phyloP scores from a whole-genome alignment of 23 tunicate species.

The Styela clava region DNA sequence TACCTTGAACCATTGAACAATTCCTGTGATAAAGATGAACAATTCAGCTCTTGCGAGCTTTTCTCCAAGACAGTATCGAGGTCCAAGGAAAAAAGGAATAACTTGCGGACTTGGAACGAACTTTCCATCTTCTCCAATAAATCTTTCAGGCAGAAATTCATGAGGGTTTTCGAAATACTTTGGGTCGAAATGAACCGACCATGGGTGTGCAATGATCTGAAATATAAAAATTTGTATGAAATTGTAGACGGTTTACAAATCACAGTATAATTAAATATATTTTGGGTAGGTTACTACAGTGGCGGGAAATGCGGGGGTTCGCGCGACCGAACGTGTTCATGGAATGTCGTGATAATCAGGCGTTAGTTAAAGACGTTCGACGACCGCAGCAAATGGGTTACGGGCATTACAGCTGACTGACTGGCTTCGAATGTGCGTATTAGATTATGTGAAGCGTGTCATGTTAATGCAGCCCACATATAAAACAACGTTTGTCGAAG shows the following conservation, averaged over 20 bases:
- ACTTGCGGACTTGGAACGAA: slow-evolving; percentile 13
- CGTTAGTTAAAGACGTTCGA: too few relatives aligned
- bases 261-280: not conserved
- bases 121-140: slow-evolving; percentile 7
- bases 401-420: too few relatives aligned
- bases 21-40: not conserved
- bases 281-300: too few relatives aligned
- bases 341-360: too few relatives aligned
- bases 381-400: too few relatives aligned
- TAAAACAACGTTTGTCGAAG: too few relatives aligned
- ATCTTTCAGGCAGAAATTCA: slow-evolving; percentile 22
- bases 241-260: too few relatives aligned
- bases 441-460: too few relatives aligned
- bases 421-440: too few relatives aligned
- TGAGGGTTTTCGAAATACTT: slow-evolving; percentile 10
- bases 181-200: slow-evolving; percentile 19
- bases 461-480: too few relatives aligned
- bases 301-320: too few relatives aligned
- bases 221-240: not conserved
- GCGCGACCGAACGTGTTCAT: too few relatives aligned
- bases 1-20: slow-evolving; percentile 19
- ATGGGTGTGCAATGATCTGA: slow-evolving; percentile 3
- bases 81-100: slow-evolving; percentile 5
- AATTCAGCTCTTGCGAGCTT: not conserved
- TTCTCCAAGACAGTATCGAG: slow-evolving; percentile 15